phyloP scores from a whole-genome alignment of 30 jellyfish, hydroid and myxozoan species.

The Hydra vulgaris region DNA sequence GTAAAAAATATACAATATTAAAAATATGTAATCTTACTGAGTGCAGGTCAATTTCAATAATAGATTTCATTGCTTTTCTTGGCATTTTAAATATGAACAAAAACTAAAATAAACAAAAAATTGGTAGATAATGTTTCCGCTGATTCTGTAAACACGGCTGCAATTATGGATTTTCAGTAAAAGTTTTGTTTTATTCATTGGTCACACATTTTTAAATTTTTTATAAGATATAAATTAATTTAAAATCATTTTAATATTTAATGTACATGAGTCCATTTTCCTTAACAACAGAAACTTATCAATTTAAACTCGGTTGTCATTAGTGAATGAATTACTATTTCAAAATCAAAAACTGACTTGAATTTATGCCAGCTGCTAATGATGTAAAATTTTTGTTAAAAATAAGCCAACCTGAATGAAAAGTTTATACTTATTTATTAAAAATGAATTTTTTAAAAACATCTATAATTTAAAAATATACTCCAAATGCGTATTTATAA shows the following conservation, averaged over 20 bases:
- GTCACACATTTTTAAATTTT: background rate
- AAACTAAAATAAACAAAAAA: background rate
- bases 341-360: no score
- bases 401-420: no score
- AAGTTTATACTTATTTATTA: background rate
- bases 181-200: background rate
- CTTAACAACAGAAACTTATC: background rate
- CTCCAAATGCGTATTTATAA: no score
- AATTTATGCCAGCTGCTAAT: background rate
- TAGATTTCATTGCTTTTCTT: constrained; percentile 89
- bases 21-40: constrained; percentile 42
- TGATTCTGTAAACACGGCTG: background rate
- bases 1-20: background rate
- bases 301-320: background rate
- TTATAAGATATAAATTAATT: no score
- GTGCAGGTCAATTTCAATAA: constrained; percentile 82
- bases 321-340: background rate
- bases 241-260: background rate
- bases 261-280: background rate
- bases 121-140: background rate
- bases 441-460: background rate
- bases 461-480: background rate
- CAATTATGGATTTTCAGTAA: background rate
- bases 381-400: background rate
- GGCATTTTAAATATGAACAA: constrained; percentile 50